Evolutionary conservation across 2,797 vertebrate genomes (phyloP).

Genomic region (Sternarchorhynchus goeldii): DNA sequence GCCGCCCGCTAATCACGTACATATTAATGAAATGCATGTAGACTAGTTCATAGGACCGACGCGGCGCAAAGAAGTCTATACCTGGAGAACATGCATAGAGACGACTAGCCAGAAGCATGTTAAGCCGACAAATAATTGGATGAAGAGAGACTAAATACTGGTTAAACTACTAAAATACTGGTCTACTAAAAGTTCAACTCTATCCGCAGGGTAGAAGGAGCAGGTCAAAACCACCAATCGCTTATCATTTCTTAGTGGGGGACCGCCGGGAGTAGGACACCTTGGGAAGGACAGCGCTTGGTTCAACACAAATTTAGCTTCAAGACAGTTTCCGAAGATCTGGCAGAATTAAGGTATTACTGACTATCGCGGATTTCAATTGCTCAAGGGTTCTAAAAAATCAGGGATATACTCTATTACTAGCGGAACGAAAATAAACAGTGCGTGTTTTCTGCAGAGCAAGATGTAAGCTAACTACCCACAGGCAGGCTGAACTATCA

Average conservation of each 20-base stretch:
- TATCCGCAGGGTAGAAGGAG: conserved; percentile 19
- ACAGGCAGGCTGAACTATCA: neutral
- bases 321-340: conserved; percentile 10
- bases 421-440: neutral
- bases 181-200: conserved; percentile 37
- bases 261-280: neutral
- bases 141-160: neutral
- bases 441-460: neutral
- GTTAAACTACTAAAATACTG: neutral
- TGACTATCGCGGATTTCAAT: neutral
- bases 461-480: neutral
- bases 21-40: no score
- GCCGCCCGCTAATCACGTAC: no score
- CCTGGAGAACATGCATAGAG: no score
- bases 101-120: no score
- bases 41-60: no score
- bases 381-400: neutral
- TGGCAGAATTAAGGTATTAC: no score
- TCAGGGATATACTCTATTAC: neutral
- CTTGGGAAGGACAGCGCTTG: no score
- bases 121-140: neutral
- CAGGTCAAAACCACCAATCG: conserved; percentile 4
- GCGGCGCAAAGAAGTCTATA: no score
- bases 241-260: neutral
- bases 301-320: conserved; percentile 11